Base-by-base conservation (phyloP, 2,797 vertebrate species). In the Odontamblyopus rebecca region DNA sequence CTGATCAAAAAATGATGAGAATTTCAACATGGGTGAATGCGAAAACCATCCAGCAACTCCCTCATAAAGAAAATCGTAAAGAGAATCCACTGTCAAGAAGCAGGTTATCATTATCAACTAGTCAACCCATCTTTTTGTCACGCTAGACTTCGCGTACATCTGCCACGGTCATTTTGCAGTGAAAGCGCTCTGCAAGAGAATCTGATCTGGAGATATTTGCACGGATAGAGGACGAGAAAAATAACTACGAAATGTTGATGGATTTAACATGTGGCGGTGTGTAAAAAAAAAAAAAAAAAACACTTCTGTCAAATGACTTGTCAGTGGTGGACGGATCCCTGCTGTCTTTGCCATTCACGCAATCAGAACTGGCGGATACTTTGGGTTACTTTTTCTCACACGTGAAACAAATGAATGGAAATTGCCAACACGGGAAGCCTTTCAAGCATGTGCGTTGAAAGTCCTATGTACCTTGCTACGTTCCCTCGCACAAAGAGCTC, bases 201-300 rank as follows among this genome's bases (percentile, higher is more conserved):
- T 62, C 76, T 76, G 78, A 91, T 85, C 82, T 78, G 73, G 85
- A 85, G 86, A 82, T 71, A 74, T 88, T 87, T 82, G 77, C 63
- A 82, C 67, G 75, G 88, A 74, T 73, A 76, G 79, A 72, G 56
- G 68, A 48, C 30, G 68, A 70, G 67, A 69, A 80, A 72, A 82
- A 86, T 35, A 83, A 77, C 75, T 76, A 85, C 85, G 78, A 91
- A 88, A 93, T 83, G 85, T 88, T 92, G 90, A 94, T 92, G 90
- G 82, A 89, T 94, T 93, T 91, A 93, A 92, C 90, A 93, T 91
- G 88, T 92, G 87, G 84, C 80, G 74, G 76, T 56, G 83, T 81
- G 75, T 82, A 86, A 80, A 76, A 80, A 38, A 38, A 38, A 80
- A 74, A 80, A 74, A 72, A 41, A 80, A 74, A 80, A 74, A 72